Percentiles rank a stretch among this genome's conserved stretches.
Evolutionary conservation across 2,113 vertebrate species (phyloP).

Genomic region (Xiphias gladius): DNA sequence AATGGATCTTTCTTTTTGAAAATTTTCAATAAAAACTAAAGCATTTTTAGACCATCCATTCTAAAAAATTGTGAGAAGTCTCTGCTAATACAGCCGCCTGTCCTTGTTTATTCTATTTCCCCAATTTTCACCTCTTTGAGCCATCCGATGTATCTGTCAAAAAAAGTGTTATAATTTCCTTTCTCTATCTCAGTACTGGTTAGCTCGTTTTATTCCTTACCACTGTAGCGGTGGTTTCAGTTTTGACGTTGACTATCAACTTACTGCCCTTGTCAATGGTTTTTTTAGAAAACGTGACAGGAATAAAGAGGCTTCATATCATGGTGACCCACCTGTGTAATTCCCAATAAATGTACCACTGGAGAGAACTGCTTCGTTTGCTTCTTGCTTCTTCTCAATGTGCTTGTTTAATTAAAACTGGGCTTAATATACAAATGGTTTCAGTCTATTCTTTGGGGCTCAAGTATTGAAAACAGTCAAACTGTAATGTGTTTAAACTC

Average conservation of each 20-base stretch:
- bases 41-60: constrained; percentile 59
- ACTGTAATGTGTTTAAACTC: too few relatives aligned
- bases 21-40: constrained; percentile 66
- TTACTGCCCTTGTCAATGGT: constrained; percentile 16
- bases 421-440: constrained; percentile 47
- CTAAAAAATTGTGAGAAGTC: constrained; percentile 2
- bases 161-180: constrained; percentile 41
- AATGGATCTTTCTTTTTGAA: constrained; percentile 56
- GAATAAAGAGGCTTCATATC: constrained; percentile 37
- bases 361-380: constrained; percentile 60
- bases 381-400: constrained; percentile 68
- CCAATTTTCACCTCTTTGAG: background rate
- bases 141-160: constrained; percentile 33
- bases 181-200: constrained; percentile 23
- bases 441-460: constrained; percentile 33
- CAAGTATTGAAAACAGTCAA: background rate
- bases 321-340: constrained; percentile 41
- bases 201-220: constrained; percentile 11
- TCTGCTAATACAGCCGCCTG: constrained; percentile 11
- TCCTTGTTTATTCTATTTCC: constrained; percentile 13
- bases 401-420: constrained; percentile 81
- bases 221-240: constrained; percentile 30
- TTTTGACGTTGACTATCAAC: constrained; percentile 28
- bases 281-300: constrained; percentile 17
- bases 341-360: constrained; percentile 71